These are phyloP conservation scores for Pammene fasciana DNA, from an alignment of 2,888 invertebrate species.

Conservation along the genomic window DNA sequence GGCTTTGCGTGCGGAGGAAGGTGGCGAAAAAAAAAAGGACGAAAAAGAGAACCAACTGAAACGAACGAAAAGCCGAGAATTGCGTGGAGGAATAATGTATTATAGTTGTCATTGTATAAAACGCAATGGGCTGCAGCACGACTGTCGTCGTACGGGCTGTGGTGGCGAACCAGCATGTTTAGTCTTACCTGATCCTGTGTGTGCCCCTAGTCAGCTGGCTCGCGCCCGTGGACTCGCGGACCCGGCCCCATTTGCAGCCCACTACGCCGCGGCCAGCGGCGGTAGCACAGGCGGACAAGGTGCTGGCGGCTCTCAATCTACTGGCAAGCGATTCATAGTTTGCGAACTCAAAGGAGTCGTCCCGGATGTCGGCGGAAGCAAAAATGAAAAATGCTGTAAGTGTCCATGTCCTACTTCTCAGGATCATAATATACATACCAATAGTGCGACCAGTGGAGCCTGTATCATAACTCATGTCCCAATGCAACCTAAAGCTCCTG, in stretches of 20 bases:
- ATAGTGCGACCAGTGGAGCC: constrained; percentile 32
- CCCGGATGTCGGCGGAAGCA: constrained; percentile 57
- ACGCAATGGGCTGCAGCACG: constrained; percentile 84
- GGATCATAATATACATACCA: constrained; percentile 44
- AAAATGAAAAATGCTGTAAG: constrained; percentile 72
- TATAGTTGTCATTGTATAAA: constrained; percentile 84
- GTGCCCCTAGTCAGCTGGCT: constrained; percentile 80
- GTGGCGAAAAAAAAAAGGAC: constrained; percentile 67
- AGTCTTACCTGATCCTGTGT: constrained; percentile 80
- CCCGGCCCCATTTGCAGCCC: constrained; percentile 65
- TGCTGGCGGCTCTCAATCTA: constrained; percentile 50
- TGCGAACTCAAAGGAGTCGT: constrained; percentile 74
- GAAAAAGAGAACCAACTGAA: constrained; percentile 76
- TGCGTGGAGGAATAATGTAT: constrained; percentile 81
- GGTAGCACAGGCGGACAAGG: constrained; percentile 51
- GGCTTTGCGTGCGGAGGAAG: constrained; percentile 61
- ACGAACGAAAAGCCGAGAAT: constrained; percentile 78
- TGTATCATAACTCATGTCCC: constrained; percentile 47
- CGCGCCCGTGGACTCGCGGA: constrained; percentile 74
- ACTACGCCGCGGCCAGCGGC: constrained; percentile 56
- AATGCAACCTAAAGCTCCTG: constrained; percentile 32
- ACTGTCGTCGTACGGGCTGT: constrained; percentile 81
- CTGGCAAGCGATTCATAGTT: constrained; percentile 74
- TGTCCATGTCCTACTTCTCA: constrained; percentile 50
- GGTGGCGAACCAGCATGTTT: constrained; percentile 80